Evolutionary conservation across 2,888 invertebrate species (phyloP).

Genomic region (Tolmerus cingulatus): DNA sequence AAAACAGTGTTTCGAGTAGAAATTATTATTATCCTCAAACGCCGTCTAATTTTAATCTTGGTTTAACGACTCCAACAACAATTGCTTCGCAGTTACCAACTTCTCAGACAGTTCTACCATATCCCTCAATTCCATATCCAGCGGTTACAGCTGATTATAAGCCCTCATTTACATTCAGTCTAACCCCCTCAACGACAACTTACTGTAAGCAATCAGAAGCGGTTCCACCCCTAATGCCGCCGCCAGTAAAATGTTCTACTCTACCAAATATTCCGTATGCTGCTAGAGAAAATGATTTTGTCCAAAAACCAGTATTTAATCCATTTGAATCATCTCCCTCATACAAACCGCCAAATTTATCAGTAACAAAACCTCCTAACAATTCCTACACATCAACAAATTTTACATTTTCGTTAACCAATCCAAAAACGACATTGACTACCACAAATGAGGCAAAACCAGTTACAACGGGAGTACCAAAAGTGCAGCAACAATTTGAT

Average conservation of each 20-base stretch:
- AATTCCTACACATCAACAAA: constrained; percentile 43
- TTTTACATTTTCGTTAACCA: constrained; percentile 49
- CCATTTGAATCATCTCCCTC: neutral
- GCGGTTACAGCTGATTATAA: constrained; percentile 31
- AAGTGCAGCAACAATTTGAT: neutral
- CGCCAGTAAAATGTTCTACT: neutral
- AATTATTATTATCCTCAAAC: constrained; percentile 35
- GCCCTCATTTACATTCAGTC: constrained; percentile 47
- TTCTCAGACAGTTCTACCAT: constrained; percentile 17
- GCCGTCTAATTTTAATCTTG: constrained; percentile 36
- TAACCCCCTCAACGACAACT: constrained; percentile 42
- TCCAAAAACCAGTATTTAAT: constrained; percentile 7
- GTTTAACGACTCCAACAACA: constrained; percentile 17
- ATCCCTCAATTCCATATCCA: constrained; percentile 28
- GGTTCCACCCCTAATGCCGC: neutral
- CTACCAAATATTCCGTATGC: neutral
- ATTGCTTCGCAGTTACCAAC: neutral
- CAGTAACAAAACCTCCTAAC: neutral
- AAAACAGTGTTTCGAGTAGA: neutral
- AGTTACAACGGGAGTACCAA: neutral
- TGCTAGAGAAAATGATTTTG: neutral
- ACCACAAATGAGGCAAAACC: constrained; percentile 12
- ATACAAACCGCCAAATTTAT: neutral
- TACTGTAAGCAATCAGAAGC: neutral
- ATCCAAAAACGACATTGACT: constrained; percentile 45